Base-by-base conservation (phyloP, 2,888 invertebrate genomes). In the Acanthosepion pharaonis region DNA sequence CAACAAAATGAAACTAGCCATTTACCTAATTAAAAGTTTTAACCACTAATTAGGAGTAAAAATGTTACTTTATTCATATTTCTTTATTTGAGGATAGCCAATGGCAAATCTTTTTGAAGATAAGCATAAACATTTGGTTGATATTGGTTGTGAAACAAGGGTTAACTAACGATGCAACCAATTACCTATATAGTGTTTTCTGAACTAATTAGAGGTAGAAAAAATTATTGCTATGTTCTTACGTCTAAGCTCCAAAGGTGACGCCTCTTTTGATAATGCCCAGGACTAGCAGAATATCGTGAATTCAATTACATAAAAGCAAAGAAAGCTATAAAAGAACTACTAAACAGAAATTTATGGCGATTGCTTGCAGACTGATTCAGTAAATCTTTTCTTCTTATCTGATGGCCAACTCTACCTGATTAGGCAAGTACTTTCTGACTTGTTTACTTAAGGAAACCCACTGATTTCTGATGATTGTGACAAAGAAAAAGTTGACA, bases 91-190 rank as follows among this genome's bases (percentile, higher is more conserved):
- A n/a, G 33, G 9, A 5, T 78, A n/a, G n/a, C n/a, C n/a, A 0
- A 78, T 78, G n/a, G n/a, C 78, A 6, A 33, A 9, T n/a, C 5
- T 78, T 15, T 78, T n/a, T 18, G n/a, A n/a, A n/a, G 15, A n/a
- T n/a, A n/a, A n/a, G 9, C 78, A 78, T 15, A 78, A 33, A n/a
- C 33, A n/a, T 78, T 78, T 78, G 11, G 15, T 11, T n/a, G 33
- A 33, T 78, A 33, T n/a, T 78, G n/a, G 9, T 78, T 15, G n/a
- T 78, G 3, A 78, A 78, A 78, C n/a, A n/a, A 78, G n/a, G n/a
- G 78, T 78, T 78, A 78, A 78, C n/a, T 78, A 78, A 33, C 78
- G n/a, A 78, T n/a, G n/a, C n/a, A 78, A 78, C 78, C n/a, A 78
- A n/a, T 78, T 78, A 78, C n/a, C 78, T 78, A 78, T 33, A 15